phyloP scores from a whole-genome alignment of 2,113 vertebrate species.

The Hyla sarda region DNA sequence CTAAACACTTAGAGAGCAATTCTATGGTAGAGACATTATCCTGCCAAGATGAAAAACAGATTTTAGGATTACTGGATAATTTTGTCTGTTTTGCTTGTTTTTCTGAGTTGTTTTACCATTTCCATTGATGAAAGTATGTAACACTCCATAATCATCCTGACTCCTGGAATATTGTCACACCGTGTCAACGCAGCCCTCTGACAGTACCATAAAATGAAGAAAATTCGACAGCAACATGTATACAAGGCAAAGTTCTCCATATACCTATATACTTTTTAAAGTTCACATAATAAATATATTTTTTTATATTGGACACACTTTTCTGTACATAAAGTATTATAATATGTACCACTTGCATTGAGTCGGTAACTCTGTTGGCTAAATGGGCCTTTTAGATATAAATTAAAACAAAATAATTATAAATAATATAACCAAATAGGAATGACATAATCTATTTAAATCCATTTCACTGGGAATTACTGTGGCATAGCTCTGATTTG shows the following conservation, averaged over 20 bases:
- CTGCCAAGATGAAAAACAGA: constrained; percentile 12
- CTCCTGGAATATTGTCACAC: constrained; percentile 16
- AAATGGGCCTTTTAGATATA: constrained; percentile 24
- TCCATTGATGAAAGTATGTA: neutral
- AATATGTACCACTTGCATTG: constrained; percentile 45
- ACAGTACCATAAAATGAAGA: constrained; percentile 23
- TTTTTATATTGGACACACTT: constrained; percentile 59
- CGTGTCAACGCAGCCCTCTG: neutral
- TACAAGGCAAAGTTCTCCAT: constrained; percentile 15
- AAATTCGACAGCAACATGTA: neutral
- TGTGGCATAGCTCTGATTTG: constrained; percentile 30
- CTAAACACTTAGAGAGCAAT: neutral
- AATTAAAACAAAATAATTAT: constrained; percentile 43
- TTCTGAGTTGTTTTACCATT: neutral
- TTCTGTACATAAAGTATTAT: constrained; percentile 60
- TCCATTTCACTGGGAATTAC: constrained; percentile 12
- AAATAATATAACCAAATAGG: constrained; percentile 47
- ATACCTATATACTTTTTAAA: constrained; percentile 54
- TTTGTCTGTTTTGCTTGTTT: neutral
- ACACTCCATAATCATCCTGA: neutral
- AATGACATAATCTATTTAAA: constrained; percentile 35
- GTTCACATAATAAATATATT: constrained; percentile 58
- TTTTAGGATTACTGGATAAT: constrained; percentile 32
- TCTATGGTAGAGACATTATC: neutral
- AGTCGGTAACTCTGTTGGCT: constrained; percentile 43